Evolutionary conservation across 2,113 vertebrate species (phyloP).

Genomic region (Trachemys scripta): DNA sequence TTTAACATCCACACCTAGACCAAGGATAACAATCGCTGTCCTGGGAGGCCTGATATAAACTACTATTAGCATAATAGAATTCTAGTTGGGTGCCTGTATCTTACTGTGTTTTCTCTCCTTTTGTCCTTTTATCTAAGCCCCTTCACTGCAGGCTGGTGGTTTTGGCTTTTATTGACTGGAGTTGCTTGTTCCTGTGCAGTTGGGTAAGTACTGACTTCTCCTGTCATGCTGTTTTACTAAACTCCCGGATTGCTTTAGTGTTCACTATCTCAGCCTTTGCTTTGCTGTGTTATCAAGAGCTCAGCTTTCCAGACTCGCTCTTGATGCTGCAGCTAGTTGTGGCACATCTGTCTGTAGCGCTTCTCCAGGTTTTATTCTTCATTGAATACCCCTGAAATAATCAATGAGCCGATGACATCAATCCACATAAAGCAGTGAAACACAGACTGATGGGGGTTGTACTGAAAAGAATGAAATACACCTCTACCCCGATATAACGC

Average conservation of each 20-base stretch:
- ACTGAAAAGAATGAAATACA: background rate
- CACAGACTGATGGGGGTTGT: background rate
- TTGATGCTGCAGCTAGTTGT: background rate
- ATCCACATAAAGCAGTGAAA: background rate
- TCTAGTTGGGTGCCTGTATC: background rate
- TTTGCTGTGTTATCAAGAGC: background rate
- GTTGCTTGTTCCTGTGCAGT: slow-evolving; percentile 86
- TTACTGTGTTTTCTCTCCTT: background rate
- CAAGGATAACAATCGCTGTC: background rate
- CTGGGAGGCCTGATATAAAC: background rate
- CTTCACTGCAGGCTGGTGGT: slow-evolving; percentile 86
- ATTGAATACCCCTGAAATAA: background rate
- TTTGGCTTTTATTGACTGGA: slow-evolving; percentile 90
- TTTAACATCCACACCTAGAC: background rate
- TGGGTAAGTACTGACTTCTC: slow-evolving; percentile 82
- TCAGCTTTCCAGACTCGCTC: background rate
- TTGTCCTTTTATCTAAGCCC: slow-evolving; percentile 62
- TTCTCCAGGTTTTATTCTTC: background rate
- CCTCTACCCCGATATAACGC: too few species aligned
- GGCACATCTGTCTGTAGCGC: background rate
- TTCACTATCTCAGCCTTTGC: background rate
- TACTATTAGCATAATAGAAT: background rate
- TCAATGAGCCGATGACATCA: background rate
- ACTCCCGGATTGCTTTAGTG: background rate
- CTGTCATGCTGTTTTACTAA: background rate